Conservation (phyloP, 92 coral and sea anemone genomes). For the Galaxea fascicularis region DNA sequence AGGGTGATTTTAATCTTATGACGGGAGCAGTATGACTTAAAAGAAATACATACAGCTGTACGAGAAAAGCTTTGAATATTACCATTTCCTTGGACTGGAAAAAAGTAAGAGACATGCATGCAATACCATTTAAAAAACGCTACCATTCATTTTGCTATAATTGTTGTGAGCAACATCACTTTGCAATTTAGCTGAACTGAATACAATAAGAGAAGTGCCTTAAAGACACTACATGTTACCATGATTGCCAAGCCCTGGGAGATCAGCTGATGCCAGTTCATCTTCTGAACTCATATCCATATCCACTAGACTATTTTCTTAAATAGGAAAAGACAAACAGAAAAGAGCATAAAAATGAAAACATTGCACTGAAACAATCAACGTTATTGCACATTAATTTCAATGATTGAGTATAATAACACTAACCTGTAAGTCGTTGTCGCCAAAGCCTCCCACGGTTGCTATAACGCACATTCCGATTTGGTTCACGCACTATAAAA, state of each 20-base stretch:
- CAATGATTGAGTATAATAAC: background rate
- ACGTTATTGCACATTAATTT: background rate
- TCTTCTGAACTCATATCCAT: background rate
- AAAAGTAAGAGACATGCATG: too few relatives aligned
- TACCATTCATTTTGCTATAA: too few relatives aligned
- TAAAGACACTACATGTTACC: too few relatives aligned
- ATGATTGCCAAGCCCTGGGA: background rate
- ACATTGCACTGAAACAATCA: background rate
- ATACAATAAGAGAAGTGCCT: too few relatives aligned
- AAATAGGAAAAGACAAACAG: background rate
- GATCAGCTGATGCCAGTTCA: background rate
- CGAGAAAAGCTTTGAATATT: too few relatives aligned
- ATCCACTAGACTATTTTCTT: background rate
- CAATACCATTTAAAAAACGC: too few relatives aligned
- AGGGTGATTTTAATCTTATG: too few relatives aligned
- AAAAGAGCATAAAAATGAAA: background rate
- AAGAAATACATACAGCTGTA: too few relatives aligned
- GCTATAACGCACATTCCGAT: background rate
- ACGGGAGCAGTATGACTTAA: too few relatives aligned
- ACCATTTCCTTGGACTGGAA: too few relatives aligned
- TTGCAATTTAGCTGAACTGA: background rate
- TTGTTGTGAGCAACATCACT: background rate
- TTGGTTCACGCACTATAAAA: too few relatives aligned
- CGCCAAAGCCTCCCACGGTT: background rate
- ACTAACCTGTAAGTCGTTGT: background rate